Base-by-base conservation (phyloP, 2,797 vertebrate species). In the Silurus aristotelis region DNA sequence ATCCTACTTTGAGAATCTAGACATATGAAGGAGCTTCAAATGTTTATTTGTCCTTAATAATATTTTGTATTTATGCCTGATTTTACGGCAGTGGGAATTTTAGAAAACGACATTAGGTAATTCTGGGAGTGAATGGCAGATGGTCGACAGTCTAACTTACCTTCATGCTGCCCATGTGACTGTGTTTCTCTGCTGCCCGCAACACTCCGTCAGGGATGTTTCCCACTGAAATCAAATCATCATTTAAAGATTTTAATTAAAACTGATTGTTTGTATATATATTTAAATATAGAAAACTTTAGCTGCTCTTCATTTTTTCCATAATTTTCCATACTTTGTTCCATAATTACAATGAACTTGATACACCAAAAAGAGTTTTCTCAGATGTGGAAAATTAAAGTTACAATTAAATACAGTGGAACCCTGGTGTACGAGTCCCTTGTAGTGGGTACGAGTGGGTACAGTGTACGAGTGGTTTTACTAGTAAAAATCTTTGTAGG, bases 151-250 rank as follows among this genome's bases (percentile, higher is more conserved):
- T 7, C 17, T 43, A 6, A 80, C 83, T 68, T 94, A 97, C 98
- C 97, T 99, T 98, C 98, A 99, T 99, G 84, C 98, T 99, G 76
- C 98, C 97, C 95, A 97, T 92, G 91, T 99, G 97, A 91, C 97
- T 97, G 88, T 96, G 95, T 95, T 96, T 97, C 80, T 97, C 96
- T 0, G 98, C 97, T 85, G 97, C 98, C 87, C 96, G 95, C 90
- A 99, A 95, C 66, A 99, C 96, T 80, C 98, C 98, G 8, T 96
- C 96, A 52, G 96, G 97, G 89, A 97, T 95, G 86, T 93, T 98
- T 86, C 95, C 96, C 91, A 94, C 97, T 97, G 92, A 80, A 55
- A 20, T 8, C 2, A 77, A 81, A 70, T 0, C 20, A 17, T 27
- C 7, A 64, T 38, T 38, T 38, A 2, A 38, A 38, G 31, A 38